Base-by-base conservation (phyloP, 2,113 vertebrate species). In the Stegostoma tigrinum region DNA sequence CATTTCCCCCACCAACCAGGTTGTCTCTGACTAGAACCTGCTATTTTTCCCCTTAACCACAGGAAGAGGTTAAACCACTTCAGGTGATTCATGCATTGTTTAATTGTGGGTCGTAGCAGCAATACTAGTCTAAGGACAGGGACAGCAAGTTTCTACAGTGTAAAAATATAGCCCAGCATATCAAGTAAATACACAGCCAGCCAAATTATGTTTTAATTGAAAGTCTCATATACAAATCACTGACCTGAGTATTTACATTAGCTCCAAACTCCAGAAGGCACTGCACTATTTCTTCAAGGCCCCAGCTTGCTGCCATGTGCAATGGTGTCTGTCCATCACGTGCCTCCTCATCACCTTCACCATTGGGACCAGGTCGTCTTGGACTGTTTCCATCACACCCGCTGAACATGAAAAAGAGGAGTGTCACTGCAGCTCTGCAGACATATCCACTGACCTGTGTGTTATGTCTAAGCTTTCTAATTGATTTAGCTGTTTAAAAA, bases 211-310 rank as follows among this genome's bases (percentile, higher is more conserved):
- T 42, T 38, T 2, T 2, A 24, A 72, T 2, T 95, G 21, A 30
- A 52, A 52, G 1, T 61, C 55, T 61, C 68, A 7, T 7, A n/a
- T 61, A 42, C 19, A 12, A n/a, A 45, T 5, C 45, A 96, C 95
- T 5, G 72, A 99, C 99, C 98, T 99, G 99, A 96, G 98, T 97
- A 68, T 99, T 99, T n/a, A 99, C 99, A 96, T 98, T 99, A 96
- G 99, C 99, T 96, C 98, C 98, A 96, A 99, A 99, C 97, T 99
- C 99, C 96, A 99, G 96, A 97, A 99, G 99, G 98, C 99, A 99
- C 97, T 99, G 99, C 30, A 98, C 98, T 27, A 98, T 98, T 96
- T 99, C 99, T 96, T 99, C 99, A 80, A 99, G 97, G 0, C 99
- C 99, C 99, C 99, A 99, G 95, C 97, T 98, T 96, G 98, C 98